Percentiles rank a stretch among this genome's conserved stretches.
Evolutionary conservation across 2,888 invertebrate genomes (phyloP).

Genomic region (Prostheceraeus crozeri): DNA sequence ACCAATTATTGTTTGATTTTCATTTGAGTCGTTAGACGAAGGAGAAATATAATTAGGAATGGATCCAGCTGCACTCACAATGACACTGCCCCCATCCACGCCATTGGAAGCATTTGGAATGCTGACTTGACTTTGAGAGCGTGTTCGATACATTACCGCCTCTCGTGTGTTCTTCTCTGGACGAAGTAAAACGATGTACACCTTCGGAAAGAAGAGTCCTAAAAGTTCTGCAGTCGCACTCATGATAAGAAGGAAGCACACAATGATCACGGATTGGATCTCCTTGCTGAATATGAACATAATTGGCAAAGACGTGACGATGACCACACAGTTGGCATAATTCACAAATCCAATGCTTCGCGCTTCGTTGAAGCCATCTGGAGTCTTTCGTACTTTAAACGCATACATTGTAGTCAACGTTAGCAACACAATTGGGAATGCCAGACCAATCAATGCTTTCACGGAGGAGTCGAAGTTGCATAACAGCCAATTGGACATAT

Average conservation of each 20-base stretch:
- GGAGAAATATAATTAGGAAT: too few relatives aligned
- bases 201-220: slow-evolving; percentile 46
- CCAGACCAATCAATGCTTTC: slow-evolving; percentile 23
- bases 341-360: slow-evolving; percentile 46
- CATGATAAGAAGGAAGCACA: slow-evolving; percentile 44
- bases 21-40: too few relatives aligned
- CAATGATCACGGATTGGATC: background rate
- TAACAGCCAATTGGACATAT: background rate
- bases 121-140: too few relatives aligned
- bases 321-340: slow-evolving; percentile 37
- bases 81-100: too few relatives aligned
- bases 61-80: too few relatives aligned
- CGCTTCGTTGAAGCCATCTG: slow-evolving; percentile 50
- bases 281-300: background rate
- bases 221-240: slow-evolving; percentile 45
- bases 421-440: slow-evolving; percentile 43
- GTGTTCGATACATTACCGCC: slow-evolving; percentile 59
- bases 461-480: background rate
- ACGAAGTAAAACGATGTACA: slow-evolving; percentile 61
- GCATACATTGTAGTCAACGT: slow-evolving; percentile 45
- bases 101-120: too few relatives aligned
- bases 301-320: background rate
- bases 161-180: slow-evolving; percentile 63
- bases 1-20: too few relatives aligned
- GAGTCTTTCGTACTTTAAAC: slow-evolving; percentile 48